Evolutionary conservation across 2,113 vertebrate genomes (phyloP).

Genomic region (Nasalis larvatus): DNA sequence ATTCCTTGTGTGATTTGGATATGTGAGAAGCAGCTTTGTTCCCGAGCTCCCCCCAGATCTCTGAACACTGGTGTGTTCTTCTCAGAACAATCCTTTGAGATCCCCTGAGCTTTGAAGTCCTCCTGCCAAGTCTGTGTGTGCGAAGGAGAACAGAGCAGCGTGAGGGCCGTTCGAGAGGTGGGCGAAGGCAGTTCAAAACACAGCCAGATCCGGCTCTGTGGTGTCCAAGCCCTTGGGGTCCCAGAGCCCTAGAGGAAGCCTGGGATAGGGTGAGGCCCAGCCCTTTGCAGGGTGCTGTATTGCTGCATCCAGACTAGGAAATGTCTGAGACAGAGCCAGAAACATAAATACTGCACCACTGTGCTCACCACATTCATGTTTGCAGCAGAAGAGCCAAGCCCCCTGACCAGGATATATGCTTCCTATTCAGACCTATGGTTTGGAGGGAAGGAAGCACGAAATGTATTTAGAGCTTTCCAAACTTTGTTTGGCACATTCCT

Average conservation of each 20-base stretch:
- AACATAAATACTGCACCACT: not conserved
- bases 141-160: not conserved
- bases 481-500: slow-evolving; percentile 58
- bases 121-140: not conserved
- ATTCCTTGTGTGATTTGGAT: not conserved
- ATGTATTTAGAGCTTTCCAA: slow-evolving; percentile 42
- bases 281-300: not conserved
- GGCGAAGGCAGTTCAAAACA: not conserved
- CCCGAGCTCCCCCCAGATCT: not conserved
- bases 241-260: not conserved
- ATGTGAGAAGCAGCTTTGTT: not conserved
- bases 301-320: not conserved
- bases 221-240: not conserved
- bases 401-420: not conserved
- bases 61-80: not conserved
- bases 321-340: not conserved
- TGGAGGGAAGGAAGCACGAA: slow-evolving; percentile 12
- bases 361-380: not conserved
- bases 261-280: not conserved
- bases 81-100: slow-evolving; percentile 42
- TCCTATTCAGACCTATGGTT: not conserved
- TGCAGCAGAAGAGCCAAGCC: not conserved
- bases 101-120: slow-evolving; percentile 28
- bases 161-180: not conserved
- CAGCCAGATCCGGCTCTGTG: not conserved